A percentile compares a stretch with the other conserved stretches of the same genome.
These are phyloP conservation scores for Cromileptes altivelis DNA, from an alignment of 2,113 vertebrate species.

Conservation along the genomic window DNA sequence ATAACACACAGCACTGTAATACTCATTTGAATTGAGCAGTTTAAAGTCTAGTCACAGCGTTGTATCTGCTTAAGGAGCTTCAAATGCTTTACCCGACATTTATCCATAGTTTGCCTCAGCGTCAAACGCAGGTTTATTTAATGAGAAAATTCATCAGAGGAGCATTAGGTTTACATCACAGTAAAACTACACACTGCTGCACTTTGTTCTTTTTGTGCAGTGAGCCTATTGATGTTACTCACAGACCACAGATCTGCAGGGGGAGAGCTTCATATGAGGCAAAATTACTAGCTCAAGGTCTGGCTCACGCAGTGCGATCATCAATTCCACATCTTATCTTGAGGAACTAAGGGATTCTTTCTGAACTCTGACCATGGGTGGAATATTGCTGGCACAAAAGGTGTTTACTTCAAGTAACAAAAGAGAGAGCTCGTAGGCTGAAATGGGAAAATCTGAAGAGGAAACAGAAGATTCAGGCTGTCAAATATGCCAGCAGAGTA, in stretches of 20 bases:
- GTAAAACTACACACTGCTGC: conserved; percentile 26
- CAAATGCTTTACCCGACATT: neutral
- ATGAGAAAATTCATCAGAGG: conserved; percentile 27
- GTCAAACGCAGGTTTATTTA: conserved; percentile 18
- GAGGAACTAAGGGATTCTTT: conserved; percentile 43
- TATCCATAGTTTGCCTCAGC: conserved; percentile 20
- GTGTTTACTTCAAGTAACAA: conserved; percentile 57
- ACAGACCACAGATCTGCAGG: conserved; percentile 42
- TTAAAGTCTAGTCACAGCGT: conserved; percentile 1
- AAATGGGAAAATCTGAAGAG: conserved; percentile 44
- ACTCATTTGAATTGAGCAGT: conserved; percentile 4
- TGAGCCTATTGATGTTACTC: conserved; percentile 32
- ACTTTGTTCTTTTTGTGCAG: conserved; percentile 45
- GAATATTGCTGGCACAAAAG: conserved; percentile 49
- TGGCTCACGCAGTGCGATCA: conserved; percentile 20
- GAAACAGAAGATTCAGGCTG: conserved; percentile 20
- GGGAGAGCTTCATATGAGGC: conserved; percentile 22
- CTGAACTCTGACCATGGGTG: conserved; percentile 27
- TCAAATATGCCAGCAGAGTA: conserved; percentile 28
- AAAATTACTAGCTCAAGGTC: conserved; percentile 44
- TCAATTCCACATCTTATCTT: conserved; percentile 54
- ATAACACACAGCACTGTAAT: neutral
- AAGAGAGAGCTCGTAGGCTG: conserved; percentile 12
- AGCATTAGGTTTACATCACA: conserved; percentile 14
- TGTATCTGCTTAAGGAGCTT: neutral